These are phyloP conservation scores for Solenopsis fugax DNA, from an alignment of 1,140 invertebrate species.

Conservation along the genomic window DNA sequence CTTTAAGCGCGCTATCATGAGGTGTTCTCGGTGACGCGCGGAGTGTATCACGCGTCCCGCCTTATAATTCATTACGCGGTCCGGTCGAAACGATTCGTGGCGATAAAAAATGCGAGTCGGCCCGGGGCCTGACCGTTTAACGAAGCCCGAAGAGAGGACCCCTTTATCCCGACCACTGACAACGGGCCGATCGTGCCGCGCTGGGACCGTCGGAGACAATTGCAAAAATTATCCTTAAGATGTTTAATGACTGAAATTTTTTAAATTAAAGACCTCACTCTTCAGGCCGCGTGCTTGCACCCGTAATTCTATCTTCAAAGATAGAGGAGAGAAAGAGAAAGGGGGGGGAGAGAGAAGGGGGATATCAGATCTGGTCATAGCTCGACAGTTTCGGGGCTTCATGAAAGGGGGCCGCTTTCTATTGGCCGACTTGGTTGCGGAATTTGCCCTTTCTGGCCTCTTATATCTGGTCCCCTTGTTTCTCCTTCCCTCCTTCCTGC, in stretches of 20 bases:
- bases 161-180: constrained; percentile 40
- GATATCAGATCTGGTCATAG: constrained; percentile 85
- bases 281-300: constrained; percentile 63
- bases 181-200: not conserved
- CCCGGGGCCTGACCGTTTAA: constrained; percentile 74
- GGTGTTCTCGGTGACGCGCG: constrained; percentile 9
- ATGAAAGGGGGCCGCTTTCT: constrained; percentile 77
- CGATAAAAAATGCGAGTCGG: constrained; percentile 76
- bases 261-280: constrained; percentile 76
- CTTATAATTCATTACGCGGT: constrained; percentile 81
- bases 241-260: constrained; percentile 84
- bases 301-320: constrained; percentile 79
- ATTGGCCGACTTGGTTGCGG: constrained; percentile 79
- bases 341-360: constrained; percentile 55
- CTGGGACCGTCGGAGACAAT: constrained; percentile 78
- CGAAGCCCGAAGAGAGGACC: constrained; percentile 64
- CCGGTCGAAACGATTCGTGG: constrained; percentile 77
- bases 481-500: constrained; percentile 64
- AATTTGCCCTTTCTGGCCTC: constrained; percentile 79
- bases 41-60: constrained; percentile 50
- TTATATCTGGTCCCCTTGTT: constrained; percentile 60
- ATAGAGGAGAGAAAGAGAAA: constrained; percentile 44
- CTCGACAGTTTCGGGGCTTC: constrained; percentile 79
- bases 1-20: not conserved
- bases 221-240: constrained; percentile 85